A percentile compares a stretch with the other conserved stretches of the same genome.
Conservation (phyloP, 2,888 invertebrate species). For the Teleiodes luculella region DNA sequence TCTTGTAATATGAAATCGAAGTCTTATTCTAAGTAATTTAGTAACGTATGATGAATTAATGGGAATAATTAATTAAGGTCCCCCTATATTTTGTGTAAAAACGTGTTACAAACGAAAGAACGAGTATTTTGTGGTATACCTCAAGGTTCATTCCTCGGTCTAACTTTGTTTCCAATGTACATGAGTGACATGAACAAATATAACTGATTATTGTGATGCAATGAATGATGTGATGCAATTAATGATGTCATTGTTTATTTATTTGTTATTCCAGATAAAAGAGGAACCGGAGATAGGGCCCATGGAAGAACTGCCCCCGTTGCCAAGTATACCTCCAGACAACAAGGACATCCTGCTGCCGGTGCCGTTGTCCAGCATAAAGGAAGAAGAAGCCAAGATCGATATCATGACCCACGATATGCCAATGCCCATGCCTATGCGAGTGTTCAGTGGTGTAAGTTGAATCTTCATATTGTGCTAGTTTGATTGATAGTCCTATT, state of each 20-base stretch:
- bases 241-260: no score
- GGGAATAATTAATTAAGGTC: no score
- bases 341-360: conserved; percentile 46
- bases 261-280: conserved; percentile 39
- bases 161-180: neutral
- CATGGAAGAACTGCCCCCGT: conserved; percentile 32
- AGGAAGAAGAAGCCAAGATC: conserved; percentile 62
- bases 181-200: neutral
- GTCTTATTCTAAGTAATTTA: no score
- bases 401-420: conserved; percentile 52
- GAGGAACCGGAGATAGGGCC: conserved; percentile 43
- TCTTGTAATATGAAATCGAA: no score
- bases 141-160: neutral
- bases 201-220: neutral
- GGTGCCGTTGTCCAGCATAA: conserved; percentile 61
- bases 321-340: conserved; percentile 34
- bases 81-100: no score
- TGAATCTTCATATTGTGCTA: neutral
- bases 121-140: neutral
- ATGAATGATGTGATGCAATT: no score
- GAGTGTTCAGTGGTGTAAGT: conserved; percentile 53
- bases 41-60: no score
- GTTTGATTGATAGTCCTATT: no score
- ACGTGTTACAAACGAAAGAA: no score
- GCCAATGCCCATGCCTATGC: conserved; percentile 42